phyloP scores from a whole-genome alignment of 1,140 invertebrate genomes.

The Hycleus cichorii region DNA sequence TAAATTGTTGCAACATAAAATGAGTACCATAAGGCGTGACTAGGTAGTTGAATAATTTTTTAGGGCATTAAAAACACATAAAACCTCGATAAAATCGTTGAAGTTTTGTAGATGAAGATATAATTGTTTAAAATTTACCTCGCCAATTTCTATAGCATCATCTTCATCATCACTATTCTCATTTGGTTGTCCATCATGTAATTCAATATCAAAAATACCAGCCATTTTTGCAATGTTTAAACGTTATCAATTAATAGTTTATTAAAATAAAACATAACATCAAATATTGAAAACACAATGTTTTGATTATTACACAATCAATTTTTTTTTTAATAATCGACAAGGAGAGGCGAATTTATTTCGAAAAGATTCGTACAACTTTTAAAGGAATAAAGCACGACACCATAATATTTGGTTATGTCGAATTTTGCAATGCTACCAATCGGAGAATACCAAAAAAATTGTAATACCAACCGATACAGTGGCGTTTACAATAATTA shows the following conservation, averaged over 20 bases:
- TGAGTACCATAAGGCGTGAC: conserved; percentile 13
- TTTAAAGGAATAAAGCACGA: not conserved
- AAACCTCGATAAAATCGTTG: not conserved
- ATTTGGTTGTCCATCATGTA: conserved; percentile 54
- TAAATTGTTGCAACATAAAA: too few species aligned
- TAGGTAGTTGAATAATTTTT: not conserved
- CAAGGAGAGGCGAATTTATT: too few species aligned
- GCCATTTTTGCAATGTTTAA: conserved; percentile 50
- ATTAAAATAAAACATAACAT: not conserved
- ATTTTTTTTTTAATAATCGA: too few species aligned
- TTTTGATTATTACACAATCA: not conserved
- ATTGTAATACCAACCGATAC: too few species aligned
- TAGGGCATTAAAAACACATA: not conserved
- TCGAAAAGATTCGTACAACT: not conserved
- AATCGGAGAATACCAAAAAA: too few species aligned
- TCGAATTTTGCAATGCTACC: too few species aligned
- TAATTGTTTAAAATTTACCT: conserved; percentile 48
- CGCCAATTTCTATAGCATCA: conserved; percentile 75
- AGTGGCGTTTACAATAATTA: too few species aligned
- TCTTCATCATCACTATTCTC: conserved; percentile 58
- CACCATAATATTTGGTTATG: too few species aligned
- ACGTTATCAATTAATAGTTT: not conserved
- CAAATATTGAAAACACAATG: not conserved
- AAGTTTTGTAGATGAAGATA: not conserved
- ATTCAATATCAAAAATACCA: conserved; percentile 83